Percentiles rank a stretch among this genome's conserved stretches.
Evolutionary conservation across 2,888 invertebrate genomes (phyloP).

Genomic region (Craniophora ligustri): DNA sequence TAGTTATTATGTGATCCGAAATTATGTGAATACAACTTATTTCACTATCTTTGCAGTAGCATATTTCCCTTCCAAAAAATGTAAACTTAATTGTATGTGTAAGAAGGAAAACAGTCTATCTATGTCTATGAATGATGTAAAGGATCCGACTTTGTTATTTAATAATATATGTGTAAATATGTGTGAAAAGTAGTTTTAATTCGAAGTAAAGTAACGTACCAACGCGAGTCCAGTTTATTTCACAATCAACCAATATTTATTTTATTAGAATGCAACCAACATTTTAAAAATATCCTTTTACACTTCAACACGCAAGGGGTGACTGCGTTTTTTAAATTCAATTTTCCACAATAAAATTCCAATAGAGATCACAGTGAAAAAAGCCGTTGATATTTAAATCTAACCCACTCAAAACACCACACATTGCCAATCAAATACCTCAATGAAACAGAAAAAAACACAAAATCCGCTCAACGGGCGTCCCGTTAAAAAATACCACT

Average conservation of each 20-base stretch:
- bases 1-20: no score
- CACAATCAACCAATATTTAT: no score
- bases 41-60: no score
- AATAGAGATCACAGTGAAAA: slow-evolving; percentile 15
- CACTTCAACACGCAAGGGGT: neutral
- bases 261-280: neutral
- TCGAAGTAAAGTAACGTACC: no score
- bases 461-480: slow-evolving; percentile 25
- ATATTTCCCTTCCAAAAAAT: no score
- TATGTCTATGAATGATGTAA: no score
- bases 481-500: slow-evolving; percentile 52
- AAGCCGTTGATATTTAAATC: slow-evolving; percentile 31
- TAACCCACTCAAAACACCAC: slow-evolving; percentile 40
- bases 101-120: no score
- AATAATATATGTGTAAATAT: neutral
- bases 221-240: no score
- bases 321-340: neutral
- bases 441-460: slow-evolving; percentile 23
- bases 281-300: neutral
- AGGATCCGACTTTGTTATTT: neutral
- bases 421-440: slow-evolving; percentile 40
- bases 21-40: no score
- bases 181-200: neutral
- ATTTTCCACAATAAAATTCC: slow-evolving; percentile 22
- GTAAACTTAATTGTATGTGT: no score